phyloP scores from a whole-genome alignment of 92 coral and sea anemone species.

The Montipora capitata region DNA sequence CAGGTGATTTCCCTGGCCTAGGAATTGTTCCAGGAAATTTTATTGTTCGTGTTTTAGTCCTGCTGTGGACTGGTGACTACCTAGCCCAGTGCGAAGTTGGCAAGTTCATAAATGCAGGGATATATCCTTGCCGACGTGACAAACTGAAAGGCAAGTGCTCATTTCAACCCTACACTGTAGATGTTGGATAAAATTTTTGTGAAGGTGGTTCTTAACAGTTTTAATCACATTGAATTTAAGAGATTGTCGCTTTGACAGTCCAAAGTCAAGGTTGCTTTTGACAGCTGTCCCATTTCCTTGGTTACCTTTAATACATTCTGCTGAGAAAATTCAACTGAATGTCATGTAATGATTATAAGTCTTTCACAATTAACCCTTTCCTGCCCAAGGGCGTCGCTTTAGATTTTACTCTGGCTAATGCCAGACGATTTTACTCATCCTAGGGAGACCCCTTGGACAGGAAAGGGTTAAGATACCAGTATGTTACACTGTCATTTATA shows the following conservation, averaged over 20 bases:
- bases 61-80: conserved; percentile 47
- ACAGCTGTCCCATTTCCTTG: too few relatives aligned
- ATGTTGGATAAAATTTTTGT: not conserved
- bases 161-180: not conserved
- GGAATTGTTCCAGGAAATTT: conserved; percentile 23
- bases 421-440: too few relatives aligned
- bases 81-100: conserved; percentile 57
- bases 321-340: too few relatives aligned
- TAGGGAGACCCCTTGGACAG: too few relatives aligned
- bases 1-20: conserved; percentile 30
- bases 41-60: conserved; percentile 10
- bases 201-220: not conserved
- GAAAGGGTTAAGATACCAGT: too few relatives aligned
- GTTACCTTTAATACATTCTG: too few relatives aligned
- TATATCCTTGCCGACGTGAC: conserved; percentile 49
- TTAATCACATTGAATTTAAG: not conserved
- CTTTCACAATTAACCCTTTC: too few relatives aligned
- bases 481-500: not conserved
- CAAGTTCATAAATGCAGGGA: conserved; percentile 58
- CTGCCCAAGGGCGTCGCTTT: too few relatives aligned
- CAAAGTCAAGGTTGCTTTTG: too few relatives aligned
- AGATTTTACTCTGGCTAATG: too few relatives aligned
- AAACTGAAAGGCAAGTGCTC: conserved; percentile 37
- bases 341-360: too few relatives aligned
- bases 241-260: not conserved